A percentile compares a stretch with the other conserved stretches of the same genome.
Conservation (phyloP, 2,797 vertebrate genomes). For the Smutsia gigantea region DNA sequence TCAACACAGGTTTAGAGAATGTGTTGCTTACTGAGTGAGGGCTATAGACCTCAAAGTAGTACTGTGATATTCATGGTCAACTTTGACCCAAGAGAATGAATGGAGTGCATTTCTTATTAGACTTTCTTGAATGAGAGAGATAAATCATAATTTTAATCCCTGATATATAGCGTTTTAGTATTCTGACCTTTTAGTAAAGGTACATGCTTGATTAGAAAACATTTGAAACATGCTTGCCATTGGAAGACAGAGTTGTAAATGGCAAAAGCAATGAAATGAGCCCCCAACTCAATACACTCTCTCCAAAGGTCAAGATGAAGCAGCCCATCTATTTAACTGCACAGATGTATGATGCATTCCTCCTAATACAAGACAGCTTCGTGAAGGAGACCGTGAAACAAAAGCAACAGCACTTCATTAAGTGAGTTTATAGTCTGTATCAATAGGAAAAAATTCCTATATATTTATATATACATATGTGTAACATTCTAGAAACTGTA, state of each 20-base stretch:
- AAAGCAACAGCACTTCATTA: slow-evolving; percentile 58
- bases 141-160: slow-evolving; percentile 62
- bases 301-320: slow-evolving; percentile 80
- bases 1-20: slow-evolving; percentile 10
- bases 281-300: slow-evolving; percentile 61
- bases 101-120: slow-evolving; percentile 20
- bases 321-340: slow-evolving; percentile 64
- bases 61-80: background rate
- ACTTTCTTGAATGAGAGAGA: slow-evolving; percentile 55
- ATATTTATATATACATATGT: background rate
- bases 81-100: background rate
- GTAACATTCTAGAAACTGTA: background rate
- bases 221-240: slow-evolving; percentile 69
- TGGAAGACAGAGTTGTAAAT: slow-evolving; percentile 73
- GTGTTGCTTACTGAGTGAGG: background rate
- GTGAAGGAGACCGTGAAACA: slow-evolving; percentile 65
- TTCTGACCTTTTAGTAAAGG: slow-evolving; percentile 74
- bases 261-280: slow-evolving; percentile 70
- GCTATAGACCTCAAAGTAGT: background rate
- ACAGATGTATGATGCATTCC: slow-evolving; percentile 73
- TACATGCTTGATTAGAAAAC: slow-evolving; percentile 78
- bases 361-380: slow-evolving; percentile 31
- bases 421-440: background rate
- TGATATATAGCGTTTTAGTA: slow-evolving; percentile 76
- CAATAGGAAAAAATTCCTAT: slow-evolving; percentile 27